Percentiles rank a stretch among this genome's conserved stretches.
phyloP scores from a whole-genome alignment of 30 jellyfish, hydroid and myxozoan genomes.

The Aurelia sp. region DNA sequence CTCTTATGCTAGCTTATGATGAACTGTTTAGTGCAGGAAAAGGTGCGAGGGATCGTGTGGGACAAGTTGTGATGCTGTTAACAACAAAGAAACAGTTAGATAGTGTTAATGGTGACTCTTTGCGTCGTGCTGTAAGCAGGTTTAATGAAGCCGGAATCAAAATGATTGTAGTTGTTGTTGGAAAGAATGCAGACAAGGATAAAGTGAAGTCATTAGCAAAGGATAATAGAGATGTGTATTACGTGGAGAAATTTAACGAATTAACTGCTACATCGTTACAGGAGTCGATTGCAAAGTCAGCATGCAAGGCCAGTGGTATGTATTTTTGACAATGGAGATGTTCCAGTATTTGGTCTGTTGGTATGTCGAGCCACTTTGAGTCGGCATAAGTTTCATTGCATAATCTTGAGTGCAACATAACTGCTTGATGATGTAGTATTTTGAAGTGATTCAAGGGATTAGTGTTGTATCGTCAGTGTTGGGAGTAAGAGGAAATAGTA shows the following conservation, averaged over 20 bases:
- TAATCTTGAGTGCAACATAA: too few relatives aligned
- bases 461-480: too few relatives aligned
- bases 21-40: conserved; percentile 29
- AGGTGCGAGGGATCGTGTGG: conserved; percentile 59
- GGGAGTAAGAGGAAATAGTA: too few relatives aligned
- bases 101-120: conserved; percentile 24
- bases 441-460: too few relatives aligned
- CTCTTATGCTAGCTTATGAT: conserved; percentile 35
- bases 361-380: too few relatives aligned
- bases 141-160: conserved; percentile 63
- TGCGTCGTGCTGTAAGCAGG: conserved; percentile 22
- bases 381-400: too few relatives aligned
- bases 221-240: conserved; percentile 10
- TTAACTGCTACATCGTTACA: conserved; percentile 2
- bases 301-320: conserved; percentile 61
- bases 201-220: not conserved
- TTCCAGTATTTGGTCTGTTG: too few relatives aligned
- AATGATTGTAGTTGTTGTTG: conserved; percentile 44
- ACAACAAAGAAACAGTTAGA: conserved; percentile 34
- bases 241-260: conserved; percentile 40
- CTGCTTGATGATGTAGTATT: too few relatives aligned
- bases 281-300: conserved; percentile 20
- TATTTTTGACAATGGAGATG: not conserved
- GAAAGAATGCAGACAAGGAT: conserved; percentile 27
- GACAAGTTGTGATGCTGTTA: conserved; percentile 47